phyloP scores from a whole-genome alignment of 2,888 invertebrate species.

The Antheraea yamamai region DNA sequence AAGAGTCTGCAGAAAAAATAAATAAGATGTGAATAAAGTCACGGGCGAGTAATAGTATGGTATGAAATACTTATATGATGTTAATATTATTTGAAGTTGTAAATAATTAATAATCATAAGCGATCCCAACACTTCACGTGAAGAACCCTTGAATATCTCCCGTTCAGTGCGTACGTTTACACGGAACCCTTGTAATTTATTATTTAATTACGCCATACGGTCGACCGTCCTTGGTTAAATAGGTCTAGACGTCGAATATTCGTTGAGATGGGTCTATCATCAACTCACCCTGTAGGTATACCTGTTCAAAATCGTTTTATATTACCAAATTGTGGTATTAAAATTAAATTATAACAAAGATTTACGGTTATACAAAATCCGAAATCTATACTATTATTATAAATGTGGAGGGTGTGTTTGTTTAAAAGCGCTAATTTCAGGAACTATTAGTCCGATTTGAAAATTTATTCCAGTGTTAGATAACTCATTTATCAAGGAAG shows the following conservation, averaged over 20 bases:
- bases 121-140: neutral
- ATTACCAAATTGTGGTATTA: neutral
- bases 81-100: neutral
- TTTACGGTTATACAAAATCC: too few relatives aligned
- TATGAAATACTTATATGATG: too few relatives aligned
- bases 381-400: too few relatives aligned
- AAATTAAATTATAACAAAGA: too few relatives aligned
- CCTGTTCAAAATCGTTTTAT: neutral
- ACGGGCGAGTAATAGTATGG: too few relatives aligned
- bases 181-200: conserved; percentile 9
- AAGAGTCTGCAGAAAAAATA: too few relatives aligned
- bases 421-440: too few relatives aligned
- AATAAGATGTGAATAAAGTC: too few relatives aligned
- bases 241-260: neutral
- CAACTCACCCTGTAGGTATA: neutral
- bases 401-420: neutral
- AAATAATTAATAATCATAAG: neutral
- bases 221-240: neutral
- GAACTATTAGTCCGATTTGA: too few relatives aligned
- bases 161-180: neutral
- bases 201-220: conserved; percentile 5
- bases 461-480: too few relatives aligned
- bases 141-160: neutral
- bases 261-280: neutral
- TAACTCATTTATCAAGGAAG: too few relatives aligned